These are phyloP conservation scores for Mus caroli DNA, from an alignment of 2,797 vertebrate genomes.

Conservation along the genomic window DNA sequence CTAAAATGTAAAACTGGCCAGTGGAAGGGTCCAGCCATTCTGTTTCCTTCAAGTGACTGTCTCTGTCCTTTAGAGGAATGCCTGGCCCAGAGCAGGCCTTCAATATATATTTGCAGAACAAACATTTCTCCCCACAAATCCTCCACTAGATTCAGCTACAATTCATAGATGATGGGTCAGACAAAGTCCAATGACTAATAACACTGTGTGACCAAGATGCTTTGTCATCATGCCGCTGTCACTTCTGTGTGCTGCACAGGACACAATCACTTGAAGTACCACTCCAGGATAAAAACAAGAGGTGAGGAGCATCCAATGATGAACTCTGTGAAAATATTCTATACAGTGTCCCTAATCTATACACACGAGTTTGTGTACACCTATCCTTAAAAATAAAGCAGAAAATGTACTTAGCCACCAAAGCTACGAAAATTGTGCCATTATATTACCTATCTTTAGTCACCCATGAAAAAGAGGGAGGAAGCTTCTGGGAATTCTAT, in stretches of 20 bases:
- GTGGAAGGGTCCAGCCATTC: background rate
- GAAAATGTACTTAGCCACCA: constrained; percentile 28
- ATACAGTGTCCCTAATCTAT: background rate
- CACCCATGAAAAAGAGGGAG: constrained; percentile 23
- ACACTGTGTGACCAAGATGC: background rate
- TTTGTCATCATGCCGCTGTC: background rate
- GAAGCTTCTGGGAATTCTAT: constrained; percentile 70
- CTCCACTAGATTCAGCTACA: background rate
- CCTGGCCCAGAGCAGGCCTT: background rate
- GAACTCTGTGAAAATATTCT: constrained; percentile 48
- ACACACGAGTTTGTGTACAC: background rate
- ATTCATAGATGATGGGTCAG: background rate
- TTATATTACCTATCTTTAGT: background rate
- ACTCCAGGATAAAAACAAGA: constrained; percentile 31
- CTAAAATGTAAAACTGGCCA: background rate
- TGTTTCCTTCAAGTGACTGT: background rate
- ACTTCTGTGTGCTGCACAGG: background rate
- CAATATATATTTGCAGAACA: constrained; percentile 36
- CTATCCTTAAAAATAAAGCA: constrained; percentile 49
- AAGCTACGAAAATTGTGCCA: constrained; percentile 42
- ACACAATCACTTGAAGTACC: background rate
- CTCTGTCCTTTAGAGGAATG: background rate
- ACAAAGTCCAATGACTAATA: background rate
- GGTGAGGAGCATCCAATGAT: background rate
- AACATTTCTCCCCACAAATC: background rate